These are phyloP conservation scores for Mastacembelus armatus DNA, from an alignment of 2,797 vertebrate species.

Conservation along the genomic window DNA sequence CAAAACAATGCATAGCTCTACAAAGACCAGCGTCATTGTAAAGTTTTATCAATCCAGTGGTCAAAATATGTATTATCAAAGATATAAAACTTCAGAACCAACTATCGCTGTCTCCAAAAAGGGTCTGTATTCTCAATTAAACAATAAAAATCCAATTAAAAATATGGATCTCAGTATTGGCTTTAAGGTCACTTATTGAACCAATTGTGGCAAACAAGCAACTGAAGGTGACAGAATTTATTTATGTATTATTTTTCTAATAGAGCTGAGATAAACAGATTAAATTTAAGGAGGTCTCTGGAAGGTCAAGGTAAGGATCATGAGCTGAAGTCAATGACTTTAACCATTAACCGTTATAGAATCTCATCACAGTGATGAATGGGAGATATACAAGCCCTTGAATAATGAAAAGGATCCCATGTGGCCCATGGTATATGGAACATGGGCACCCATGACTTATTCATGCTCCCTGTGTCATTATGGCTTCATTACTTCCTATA, in stretches of 20 bases:
- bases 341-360: conserved; percentile 27
- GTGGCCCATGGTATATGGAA: conserved; percentile 42
- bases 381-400: conserved; percentile 20
- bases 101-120: too few species aligned
- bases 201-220: not conserved
- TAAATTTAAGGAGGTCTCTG: conserved; percentile 6
- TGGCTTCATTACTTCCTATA: conserved; percentile 53
- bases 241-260: not conserved
- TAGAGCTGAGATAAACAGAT: conserved; percentile 1
- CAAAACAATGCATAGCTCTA: too few species aligned
- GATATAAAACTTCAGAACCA: too few species aligned
- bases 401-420: conserved; percentile 60
- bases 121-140: too few species aligned
- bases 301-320: too few species aligned
- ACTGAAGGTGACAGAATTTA: conserved; percentile 2
- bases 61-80: too few species aligned
- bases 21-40: too few species aligned
- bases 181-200: not conserved
- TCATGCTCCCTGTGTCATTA: conserved; percentile 60
- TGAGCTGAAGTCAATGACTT: conserved; percentile 26
- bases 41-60: too few species aligned
- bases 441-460: conserved; percentile 70
- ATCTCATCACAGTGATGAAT: conserved; percentile 66
- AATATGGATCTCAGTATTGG: not conserved
- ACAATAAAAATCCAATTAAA: too few species aligned